Base-by-base conservation (phyloP, 2,888 invertebrate genomes). In the Brassicogethes aeneus region DNA sequence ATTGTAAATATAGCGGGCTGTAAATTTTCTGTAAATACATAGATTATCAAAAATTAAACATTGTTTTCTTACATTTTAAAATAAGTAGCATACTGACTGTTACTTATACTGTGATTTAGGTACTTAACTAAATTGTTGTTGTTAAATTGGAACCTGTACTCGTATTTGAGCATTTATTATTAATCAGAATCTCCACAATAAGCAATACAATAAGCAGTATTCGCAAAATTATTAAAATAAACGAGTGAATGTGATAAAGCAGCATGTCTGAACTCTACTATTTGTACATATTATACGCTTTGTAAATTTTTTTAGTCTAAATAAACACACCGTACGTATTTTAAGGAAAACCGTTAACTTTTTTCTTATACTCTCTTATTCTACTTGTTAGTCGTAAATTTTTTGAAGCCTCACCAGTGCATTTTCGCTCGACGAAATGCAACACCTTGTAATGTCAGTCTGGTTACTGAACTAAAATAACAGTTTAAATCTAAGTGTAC, bases 141-240 rank as follows among this genome's bases (percentile, higher is more conserved):
- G n/a, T n/a, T n/a, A 23, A 23, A 23, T 23, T 23, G 23, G 10
- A 23, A 23, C 5, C 5, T 23, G 10, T 23, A 23, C 23, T 23
- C 23, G 23, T 5, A 23, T 52, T 53, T 48, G 53, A 55, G 56
- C 56, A 56, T 56, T 57, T 54, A 53, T 51, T 37, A 41, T 31
- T 40, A 44, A 44, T 54, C 47, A 55, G 57, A 58, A 60, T 60
- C 59, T 60, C 58, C 53, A 39, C 49, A n/a, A n/a, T n/a, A 47
- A 54, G 57, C 53, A 56, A 62, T 62, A 62, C 51, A 62, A 60
- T n/a, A n/a, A n/a, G n/a, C 63, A 64, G 63, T 64, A 64, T 64
- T 62, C 53, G 55, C 57, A 59, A 56, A 61, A 57, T 59, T 60
- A 59, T 57, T 56, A 50, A 53, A 55, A 53, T 45, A 7, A 51